A percentile compares a stretch with the other conserved stretches of the same genome.
Evolutionary conservation across 2,113 vertebrate genomes (phyloP).

Genomic region (Panthera tigris): DNA sequence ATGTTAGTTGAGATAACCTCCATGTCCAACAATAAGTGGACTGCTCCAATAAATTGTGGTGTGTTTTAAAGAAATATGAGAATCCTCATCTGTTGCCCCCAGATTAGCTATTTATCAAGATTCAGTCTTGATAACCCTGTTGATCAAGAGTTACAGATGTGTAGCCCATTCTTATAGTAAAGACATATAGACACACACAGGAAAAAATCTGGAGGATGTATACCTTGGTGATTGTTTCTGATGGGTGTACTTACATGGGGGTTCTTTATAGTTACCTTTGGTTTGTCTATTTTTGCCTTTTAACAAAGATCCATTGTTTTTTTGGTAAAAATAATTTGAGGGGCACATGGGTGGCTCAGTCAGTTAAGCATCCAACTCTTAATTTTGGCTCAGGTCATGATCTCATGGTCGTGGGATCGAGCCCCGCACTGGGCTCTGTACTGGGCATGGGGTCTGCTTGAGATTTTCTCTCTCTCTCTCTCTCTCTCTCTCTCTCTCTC

Average conservation of each 20-base stretch:
- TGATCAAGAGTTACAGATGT: background rate
- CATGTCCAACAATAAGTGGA: background rate
- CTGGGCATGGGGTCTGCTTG: no score
- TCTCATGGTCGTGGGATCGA: no score
- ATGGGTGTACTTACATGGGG: background rate
- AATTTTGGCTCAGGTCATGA: no score
- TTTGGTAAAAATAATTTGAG: constrained; percentile 15
- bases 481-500: no score
- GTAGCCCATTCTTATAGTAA: background rate
- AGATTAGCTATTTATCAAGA: constrained; percentile 22
- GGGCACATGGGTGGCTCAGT: no score
- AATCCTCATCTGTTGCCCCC: background rate
- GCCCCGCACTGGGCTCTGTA: no score
- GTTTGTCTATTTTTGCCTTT: background rate
- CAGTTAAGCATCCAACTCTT: no score
- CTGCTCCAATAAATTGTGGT: background rate
- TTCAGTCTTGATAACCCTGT: background rate
- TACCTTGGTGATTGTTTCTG: background rate
- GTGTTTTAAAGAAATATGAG: background rate
- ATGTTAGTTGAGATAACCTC: background rate
- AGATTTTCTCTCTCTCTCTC: no score
- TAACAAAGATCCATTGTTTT: background rate
- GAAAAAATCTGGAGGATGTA: background rate
- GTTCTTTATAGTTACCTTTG: background rate
- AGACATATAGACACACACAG: background rate